Percentiles rank a stretch among this genome's conserved stretches.
Evolutionary conservation across 2,888 invertebrate species (phyloP).

Genomic region (Tinea trinotella): DNA sequence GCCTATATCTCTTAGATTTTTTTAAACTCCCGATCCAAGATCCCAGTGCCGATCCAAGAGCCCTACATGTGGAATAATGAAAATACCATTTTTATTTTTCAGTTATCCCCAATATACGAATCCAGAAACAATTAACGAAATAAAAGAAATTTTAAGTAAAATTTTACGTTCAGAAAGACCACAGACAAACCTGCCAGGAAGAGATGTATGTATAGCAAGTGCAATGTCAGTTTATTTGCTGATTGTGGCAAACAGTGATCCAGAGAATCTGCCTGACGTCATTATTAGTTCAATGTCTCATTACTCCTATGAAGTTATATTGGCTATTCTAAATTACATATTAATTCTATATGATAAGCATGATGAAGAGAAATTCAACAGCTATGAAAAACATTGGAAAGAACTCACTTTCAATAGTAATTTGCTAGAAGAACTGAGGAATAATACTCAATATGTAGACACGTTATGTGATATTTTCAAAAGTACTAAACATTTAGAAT

Average conservation of each 20-base stretch:
- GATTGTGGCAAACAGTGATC: conserved; percentile 25
- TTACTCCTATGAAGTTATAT: conserved; percentile 34
- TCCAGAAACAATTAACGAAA: conserved; percentile 25
- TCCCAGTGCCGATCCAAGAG: too few species aligned
- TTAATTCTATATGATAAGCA: conserved; percentile 30
- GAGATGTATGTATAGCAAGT: conserved; percentile 38
- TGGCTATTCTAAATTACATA: conserved; percentile 34
- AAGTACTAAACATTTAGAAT: conserved; percentile 38
- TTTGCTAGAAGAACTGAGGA: conserved; percentile 26
- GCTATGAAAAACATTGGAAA: conserved; percentile 30
- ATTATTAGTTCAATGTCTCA: conserved; percentile 30
- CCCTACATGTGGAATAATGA: too few species aligned
- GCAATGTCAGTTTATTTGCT: conserved; percentile 31
- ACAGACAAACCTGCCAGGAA: conserved; percentile 31
- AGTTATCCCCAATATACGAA: conserved; percentile 36
- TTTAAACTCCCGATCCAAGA: too few species aligned
- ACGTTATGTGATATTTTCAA: conserved; percentile 33
- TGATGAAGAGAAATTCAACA: conserved; percentile 30
- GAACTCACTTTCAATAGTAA: conserved; percentile 24
- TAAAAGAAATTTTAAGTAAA: conserved; percentile 28
- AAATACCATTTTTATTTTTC: conserved; percentile 27
- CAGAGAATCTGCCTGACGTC: conserved; percentile 23
- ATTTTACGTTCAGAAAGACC: conserved; percentile 29
- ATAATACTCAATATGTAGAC: conserved; percentile 28
- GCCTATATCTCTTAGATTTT: too few species aligned